Conservation (phyloP, 2,888 invertebrate genomes). For the Scaptodrosophila latifasciaeformis region DNA sequence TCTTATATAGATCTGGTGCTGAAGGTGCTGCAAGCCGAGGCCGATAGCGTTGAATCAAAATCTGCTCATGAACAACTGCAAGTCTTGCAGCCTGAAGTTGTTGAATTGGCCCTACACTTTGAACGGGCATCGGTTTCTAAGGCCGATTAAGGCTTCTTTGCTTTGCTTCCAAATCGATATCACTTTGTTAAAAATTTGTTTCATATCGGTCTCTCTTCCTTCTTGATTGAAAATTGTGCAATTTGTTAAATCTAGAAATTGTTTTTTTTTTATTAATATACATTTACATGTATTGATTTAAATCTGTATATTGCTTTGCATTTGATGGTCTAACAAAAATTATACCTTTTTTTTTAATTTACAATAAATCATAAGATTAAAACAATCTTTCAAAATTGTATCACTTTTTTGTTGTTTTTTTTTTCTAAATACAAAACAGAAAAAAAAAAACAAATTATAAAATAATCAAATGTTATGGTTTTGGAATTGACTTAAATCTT, state of each 20-base stretch:
- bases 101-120: slow-evolving; percentile 62
- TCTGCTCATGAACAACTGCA: slow-evolving; percentile 74
- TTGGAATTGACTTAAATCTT: too few relatives aligned
- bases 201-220: too few relatives aligned
- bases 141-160: slow-evolving; percentile 68
- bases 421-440: slow-evolving; percentile 16
- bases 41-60: slow-evolving; percentile 76
- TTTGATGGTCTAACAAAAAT: slow-evolving; percentile 16
- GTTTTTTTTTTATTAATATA: slow-evolving; percentile 16
- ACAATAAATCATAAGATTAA: slow-evolving; percentile 17
- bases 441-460: too few relatives aligned
- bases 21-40: slow-evolving; percentile 78
- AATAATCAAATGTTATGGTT: too few relatives aligned
- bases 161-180: too few relatives aligned
- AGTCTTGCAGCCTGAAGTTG: slow-evolving; percentile 54
- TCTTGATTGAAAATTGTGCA: slow-evolving; percentile 32
- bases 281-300: not conserved
- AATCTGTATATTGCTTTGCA: slow-evolving; percentile 41
- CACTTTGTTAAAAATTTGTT: too few relatives aligned
- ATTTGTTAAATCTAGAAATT: slow-evolving; percentile 39
- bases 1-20: slow-evolving; percentile 82
- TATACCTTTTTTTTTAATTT: too few relatives aligned
- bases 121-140: slow-evolving; percentile 68
- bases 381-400: slow-evolving; percentile 28
- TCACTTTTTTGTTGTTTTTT: slow-evolving; percentile 34